Percentiles rank a stretch among this genome's conserved stretches.
Evolutionary conservation across 1,140 invertebrate species (phyloP).

Genomic region (Antheraea pernyi): DNA sequence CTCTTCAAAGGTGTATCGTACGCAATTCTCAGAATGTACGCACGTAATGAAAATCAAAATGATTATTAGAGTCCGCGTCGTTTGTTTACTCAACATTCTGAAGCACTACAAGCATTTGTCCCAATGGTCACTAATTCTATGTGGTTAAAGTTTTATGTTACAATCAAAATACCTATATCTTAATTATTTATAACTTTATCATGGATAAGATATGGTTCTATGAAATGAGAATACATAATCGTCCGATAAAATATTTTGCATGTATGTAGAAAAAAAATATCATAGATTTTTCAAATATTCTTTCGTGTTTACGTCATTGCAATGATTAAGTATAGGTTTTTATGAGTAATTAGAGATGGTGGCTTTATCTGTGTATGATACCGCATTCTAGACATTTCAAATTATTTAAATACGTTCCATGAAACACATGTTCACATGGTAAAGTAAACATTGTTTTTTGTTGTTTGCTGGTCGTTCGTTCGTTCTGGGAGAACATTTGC

Average conservation of each 20-base stretch:
- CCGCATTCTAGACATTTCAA: neutral
- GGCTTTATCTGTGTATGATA: neutral
- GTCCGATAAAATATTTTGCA: conserved; percentile 15
- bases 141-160: conserved; percentile 15
- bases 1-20: conserved; percentile 43
- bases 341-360: neutral
- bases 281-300: conserved; percentile 3
- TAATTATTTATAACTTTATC: conserved; percentile 23
- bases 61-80: neutral
- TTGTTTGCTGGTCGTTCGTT: too few relatives aligned
- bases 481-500: too few relatives aligned
- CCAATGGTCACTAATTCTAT: conserved; percentile 19
- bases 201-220: conserved; percentile 25
- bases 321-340: neutral
- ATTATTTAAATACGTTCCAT: neutral
- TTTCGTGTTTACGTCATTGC: conserved; percentile 5
- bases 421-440: neutral
- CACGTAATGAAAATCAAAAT: conserved; percentile 16
- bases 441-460: neutral
- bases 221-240: conserved; percentile 14
- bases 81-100: conserved; percentile 2
- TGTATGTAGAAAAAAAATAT: conserved; percentile 6
- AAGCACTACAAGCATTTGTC: conserved; percentile 13
- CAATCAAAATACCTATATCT: conserved; percentile 22
- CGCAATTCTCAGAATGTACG: conserved; percentile 38